Conservation (phyloP, 2,888 invertebrate species). For the Melieria picta region DNA sequence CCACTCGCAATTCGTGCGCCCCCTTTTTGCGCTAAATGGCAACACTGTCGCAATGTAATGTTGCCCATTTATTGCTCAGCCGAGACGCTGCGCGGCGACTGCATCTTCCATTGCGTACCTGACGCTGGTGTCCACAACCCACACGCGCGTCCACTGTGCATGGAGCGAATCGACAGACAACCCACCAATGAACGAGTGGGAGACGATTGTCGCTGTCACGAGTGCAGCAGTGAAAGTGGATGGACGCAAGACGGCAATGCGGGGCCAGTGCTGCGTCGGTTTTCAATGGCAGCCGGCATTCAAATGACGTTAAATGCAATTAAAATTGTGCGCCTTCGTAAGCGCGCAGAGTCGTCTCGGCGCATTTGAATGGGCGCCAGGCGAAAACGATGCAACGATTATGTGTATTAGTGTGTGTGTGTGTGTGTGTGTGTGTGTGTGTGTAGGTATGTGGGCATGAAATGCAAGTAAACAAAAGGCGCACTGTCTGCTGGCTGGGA, state of each 20-base stretch:
- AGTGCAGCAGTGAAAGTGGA: slow-evolving; percentile 1
- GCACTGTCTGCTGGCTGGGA: neutral
- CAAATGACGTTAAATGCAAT: slow-evolving; percentile 47
- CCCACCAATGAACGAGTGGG: no score
- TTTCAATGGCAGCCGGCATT: slow-evolving; percentile 35
- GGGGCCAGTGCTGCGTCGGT: neutral
- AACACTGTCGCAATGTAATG: slow-evolving; percentile 24
- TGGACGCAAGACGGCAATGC: neutral
- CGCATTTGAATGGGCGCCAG: slow-evolving; percentile 7
- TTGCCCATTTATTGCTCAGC: slow-evolving; percentile 22
- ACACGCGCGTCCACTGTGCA: slow-evolving; percentile 21
- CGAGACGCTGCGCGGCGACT: no score
- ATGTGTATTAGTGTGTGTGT: no score
- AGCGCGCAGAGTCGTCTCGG: slow-evolving; percentile 17
- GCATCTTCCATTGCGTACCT: no score
- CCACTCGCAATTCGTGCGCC: no score
- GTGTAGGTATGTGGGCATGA: neutral
- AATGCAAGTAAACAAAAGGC: slow-evolving; percentile 1
- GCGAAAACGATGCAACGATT: neutral
- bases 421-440: neutral
- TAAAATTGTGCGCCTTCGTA: slow-evolving; percentile 50
- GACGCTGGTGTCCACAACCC: no score
- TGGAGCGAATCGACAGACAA: no score
- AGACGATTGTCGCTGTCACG: no score
- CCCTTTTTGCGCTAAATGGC: slow-evolving; percentile 16